phyloP scores from a whole-genome alignment of 2,113 vertebrate genomes.

The Corythornis vintsioides region DNA sequence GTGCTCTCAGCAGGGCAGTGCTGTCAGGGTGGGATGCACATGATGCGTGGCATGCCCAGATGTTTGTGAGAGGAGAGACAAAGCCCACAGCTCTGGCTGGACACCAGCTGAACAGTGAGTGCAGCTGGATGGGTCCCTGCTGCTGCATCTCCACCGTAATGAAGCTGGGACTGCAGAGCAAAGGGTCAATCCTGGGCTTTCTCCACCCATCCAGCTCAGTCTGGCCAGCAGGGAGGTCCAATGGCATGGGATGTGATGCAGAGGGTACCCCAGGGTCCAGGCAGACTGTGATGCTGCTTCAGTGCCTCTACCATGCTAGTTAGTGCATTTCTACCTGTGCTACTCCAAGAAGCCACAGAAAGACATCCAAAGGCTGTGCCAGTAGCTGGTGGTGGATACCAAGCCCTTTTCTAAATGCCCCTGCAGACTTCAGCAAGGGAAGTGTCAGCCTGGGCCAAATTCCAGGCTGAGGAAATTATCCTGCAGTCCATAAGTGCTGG shows the following conservation, averaged over 20 bases:
- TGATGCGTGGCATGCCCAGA: not conserved
- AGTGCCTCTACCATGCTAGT: not conserved
- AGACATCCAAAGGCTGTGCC: not conserved
- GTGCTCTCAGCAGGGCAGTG: not conserved
- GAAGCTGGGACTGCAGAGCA: not conserved
- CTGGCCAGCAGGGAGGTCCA: not conserved
- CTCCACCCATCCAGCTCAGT: not conserved
- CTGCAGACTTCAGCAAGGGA: not conserved
- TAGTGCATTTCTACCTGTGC: not conserved
- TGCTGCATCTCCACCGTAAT: not conserved
- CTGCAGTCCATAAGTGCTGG: not conserved
- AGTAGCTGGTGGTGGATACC: not conserved
- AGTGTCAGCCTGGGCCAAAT: not conserved
- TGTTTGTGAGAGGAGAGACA: not conserved
- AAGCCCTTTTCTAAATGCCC: not conserved
- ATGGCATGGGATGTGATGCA: accelerated
- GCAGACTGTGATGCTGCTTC: not conserved
- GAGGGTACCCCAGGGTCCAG: not conserved
- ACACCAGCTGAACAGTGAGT: not conserved
- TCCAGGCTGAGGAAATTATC: not conserved
- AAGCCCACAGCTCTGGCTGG: not conserved
- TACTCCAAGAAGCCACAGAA: not conserved
- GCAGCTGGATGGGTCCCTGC: not conserved
- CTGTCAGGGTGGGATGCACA: accelerated
- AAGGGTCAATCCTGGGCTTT: accelerated